phyloP scores from a whole-genome alignment of 2,888 invertebrate genomes.

The Abrostola tripartita region DNA sequence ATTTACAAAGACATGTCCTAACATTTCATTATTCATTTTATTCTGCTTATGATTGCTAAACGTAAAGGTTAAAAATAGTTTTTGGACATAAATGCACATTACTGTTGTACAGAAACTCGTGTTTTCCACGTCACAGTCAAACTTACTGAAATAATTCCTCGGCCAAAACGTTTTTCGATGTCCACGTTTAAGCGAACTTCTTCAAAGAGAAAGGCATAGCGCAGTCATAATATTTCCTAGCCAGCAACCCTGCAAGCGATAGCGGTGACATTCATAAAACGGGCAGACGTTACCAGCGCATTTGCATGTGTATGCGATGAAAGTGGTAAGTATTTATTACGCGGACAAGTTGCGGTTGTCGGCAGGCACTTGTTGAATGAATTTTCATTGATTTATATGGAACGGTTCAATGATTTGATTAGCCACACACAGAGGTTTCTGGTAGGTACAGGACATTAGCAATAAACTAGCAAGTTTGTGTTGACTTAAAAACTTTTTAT shows the following conservation, averaged over 20 bases:
- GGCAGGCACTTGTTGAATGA: slow-evolving; percentile 51
- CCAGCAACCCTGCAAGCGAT: slow-evolving; percentile 41
- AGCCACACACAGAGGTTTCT: background rate
- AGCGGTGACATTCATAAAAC: slow-evolving; percentile 60
- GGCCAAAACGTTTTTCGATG: slow-evolving; percentile 7
- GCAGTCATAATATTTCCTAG: slow-evolving; percentile 47
- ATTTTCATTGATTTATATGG: slow-evolving; percentile 33
- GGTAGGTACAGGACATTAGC: background rate
- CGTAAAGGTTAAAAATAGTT: too few species aligned
- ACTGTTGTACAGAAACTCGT: too few species aligned
- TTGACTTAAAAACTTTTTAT: background rate
- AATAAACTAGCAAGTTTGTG: too few species aligned
- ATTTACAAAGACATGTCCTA: too few species aligned
- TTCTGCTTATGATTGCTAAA: too few species aligned
- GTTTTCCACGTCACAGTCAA: too few species aligned
- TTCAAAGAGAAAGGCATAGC: slow-evolving; percentile 23
- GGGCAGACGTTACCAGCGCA: slow-evolving; percentile 50
- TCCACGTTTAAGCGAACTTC: slow-evolving; percentile 20
- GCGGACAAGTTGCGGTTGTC: slow-evolving; percentile 37
- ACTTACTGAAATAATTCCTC: background rate
- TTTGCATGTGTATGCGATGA: slow-evolving; percentile 54
- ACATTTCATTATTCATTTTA: background rate
- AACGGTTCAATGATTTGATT: slow-evolving; percentile 8
- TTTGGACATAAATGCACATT: too few species aligned
- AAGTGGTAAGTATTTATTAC: slow-evolving; percentile 49